Base-by-base conservation (phyloP, 2,113 vertebrate species). In the Tachycineta bicolor region DNA sequence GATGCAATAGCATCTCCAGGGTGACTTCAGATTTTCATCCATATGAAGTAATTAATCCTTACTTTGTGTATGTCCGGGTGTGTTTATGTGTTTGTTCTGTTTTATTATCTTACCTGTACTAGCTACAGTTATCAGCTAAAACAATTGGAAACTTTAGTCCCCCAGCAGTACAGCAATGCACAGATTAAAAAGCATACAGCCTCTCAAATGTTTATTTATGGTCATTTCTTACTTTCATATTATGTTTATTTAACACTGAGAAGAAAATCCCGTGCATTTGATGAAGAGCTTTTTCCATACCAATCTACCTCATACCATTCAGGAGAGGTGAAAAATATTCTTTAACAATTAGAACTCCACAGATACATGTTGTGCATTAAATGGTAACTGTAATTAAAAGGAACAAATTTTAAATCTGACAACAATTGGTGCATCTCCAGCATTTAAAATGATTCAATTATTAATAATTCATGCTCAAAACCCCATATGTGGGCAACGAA, bases 361-460 rank as follows among this genome's bases (percentile, higher is more conserved):
- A 83, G 86, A 97, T 97, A 97, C 90, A 81, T 97, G 96, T 93
- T 95, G 97, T 96, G 97, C 94, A 96, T 96, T 90, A 53, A 90
- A 56, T 28, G 74, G 97, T 98, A 96, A 98, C 98, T 98, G 93
- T 95, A 99, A 99, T 98, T 96, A 99, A 94, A 96, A 98, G 97
- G 98, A 98, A 98, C 98, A 98, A 97, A 99, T 99, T 98, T 98
- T 96, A 98, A 99, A 98, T 97, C 98, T 98, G 98, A 99, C 98
- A 99, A 98, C 98, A 96, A 98, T 98, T 98, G 98, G 97, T 84
- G 96, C 97, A 98, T 98, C 98, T 98, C 97, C 98, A 97, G 98
- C 98, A 98, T 98, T 98, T 98, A 97, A 98, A 99, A 98, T 97
- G 97, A 98, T 98, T 98, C 98, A 97, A 94, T 97, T 97, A 96